phyloP scores from a whole-genome alignment of 2,888 invertebrate species.

The Heteromyza rotundicornis region DNA sequence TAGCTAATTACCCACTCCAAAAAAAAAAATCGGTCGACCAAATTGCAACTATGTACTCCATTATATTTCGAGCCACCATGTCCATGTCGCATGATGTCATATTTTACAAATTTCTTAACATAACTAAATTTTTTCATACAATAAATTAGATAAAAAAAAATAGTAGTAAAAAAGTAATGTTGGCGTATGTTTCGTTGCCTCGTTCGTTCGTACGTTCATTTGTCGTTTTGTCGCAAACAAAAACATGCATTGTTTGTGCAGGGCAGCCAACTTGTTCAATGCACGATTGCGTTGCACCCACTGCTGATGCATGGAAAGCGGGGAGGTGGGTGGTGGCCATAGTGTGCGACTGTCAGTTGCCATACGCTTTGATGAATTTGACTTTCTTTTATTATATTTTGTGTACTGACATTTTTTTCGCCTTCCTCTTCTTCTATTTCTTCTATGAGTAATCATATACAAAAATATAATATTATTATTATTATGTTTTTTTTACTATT shows the following conservation, averaged over 20 bases:
- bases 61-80: too few relatives aligned
- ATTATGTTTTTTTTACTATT: background rate
- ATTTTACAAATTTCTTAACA: slow-evolving; percentile 16
- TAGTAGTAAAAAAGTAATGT: slow-evolving; percentile 2
- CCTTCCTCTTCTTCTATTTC: slow-evolving; percentile 12
- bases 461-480: too few relatives aligned
- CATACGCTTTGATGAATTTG: slow-evolving; percentile 13
- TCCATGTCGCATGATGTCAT: slow-evolving; percentile 28
- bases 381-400: slow-evolving; percentile 16
- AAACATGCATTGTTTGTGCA: slow-evolving; percentile 26
- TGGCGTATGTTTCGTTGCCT: slow-evolving; percentile 4
- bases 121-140: slow-evolving; percentile 13
- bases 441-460: too few relatives aligned
- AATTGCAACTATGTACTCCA: too few relatives aligned
- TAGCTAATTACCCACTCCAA: too few relatives aligned
- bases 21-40: too few relatives aligned
- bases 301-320: background rate
- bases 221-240: slow-evolving; percentile 15
- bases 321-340: slow-evolving; percentile 1
- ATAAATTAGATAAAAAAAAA: slow-evolving; percentile 16
- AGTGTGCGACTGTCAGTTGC: background rate
- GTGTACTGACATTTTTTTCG: too few relatives aligned
- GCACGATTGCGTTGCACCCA: slow-evolving; percentile 3
- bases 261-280: slow-evolving; percentile 16
- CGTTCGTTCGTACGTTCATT: background rate